phyloP scores from a whole-genome alignment of 2,797 vertebrate species.

The Scleropages formosus region DNA sequence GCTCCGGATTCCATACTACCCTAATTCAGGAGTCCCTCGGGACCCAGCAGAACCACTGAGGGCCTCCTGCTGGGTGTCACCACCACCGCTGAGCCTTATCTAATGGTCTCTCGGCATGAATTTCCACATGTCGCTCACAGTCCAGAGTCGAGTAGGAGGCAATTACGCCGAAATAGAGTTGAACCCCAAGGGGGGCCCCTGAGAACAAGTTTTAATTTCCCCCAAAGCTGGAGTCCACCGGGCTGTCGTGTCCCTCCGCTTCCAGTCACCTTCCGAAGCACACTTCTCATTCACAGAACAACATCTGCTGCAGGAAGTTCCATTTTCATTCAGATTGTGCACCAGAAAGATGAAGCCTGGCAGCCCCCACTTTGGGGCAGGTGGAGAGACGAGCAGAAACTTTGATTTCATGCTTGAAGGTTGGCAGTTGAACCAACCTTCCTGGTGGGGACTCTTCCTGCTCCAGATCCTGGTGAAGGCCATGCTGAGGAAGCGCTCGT shows the following conservation, averaged over 20 bases:
- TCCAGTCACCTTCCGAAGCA: neutral
- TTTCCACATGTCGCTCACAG: too few relatives aligned
- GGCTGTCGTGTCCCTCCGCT: neutral
- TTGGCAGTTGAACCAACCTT: too few relatives aligned
- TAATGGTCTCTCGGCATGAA: neutral
- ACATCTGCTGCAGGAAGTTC: neutral
- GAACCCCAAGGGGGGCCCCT: neutral
- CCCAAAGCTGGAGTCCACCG: neutral
- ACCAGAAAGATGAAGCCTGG: neutral
- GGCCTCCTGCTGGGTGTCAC: neutral
- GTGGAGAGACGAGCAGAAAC: neutral
- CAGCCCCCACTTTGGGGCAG: neutral
- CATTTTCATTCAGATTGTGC: neutral
- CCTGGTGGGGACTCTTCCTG: neutral
- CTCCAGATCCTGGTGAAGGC: constrained; percentile 83
- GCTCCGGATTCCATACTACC: neutral
- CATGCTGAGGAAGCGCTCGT: constrained; percentile 84
- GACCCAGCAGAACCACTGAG: neutral
- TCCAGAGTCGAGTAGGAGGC: constrained; percentile 2
- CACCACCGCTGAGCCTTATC: neutral
- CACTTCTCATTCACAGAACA: neutral
- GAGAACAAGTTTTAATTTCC: neutral
- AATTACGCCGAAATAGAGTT: neutral
- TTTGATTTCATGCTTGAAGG: neutral
- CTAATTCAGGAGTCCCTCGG: neutral